Evolutionary conservation across 2,888 invertebrate genomes (phyloP), one percentile per base, ranked within the genome.

Genomic region (Stramonita haemastoma): DNA sequence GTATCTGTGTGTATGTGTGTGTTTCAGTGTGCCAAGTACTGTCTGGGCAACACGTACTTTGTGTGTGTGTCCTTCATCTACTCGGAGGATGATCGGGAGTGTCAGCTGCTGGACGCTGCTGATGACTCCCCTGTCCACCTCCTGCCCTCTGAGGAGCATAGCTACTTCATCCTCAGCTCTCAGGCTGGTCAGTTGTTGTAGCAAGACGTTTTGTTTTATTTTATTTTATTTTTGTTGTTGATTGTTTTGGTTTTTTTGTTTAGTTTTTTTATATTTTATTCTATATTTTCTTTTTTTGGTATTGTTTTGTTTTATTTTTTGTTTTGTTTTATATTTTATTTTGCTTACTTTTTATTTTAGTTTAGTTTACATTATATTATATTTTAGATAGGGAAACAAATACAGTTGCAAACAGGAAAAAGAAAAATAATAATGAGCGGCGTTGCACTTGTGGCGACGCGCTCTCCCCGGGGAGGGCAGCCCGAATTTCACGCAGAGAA

Each of bases 11-110:
- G 57, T 73, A 15, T 29, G 46, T 46, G 1, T 60, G 46, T 46
- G 46, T 46, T 46, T 46, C 46, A 46, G 46, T 46, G 46, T 46
- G 46, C 46, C 46, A 46, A 96, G 84, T 95, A 96, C 32, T 97
- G 97, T 92, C 93, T 97, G 1, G 96, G 97, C 91, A 96, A 96
- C 90, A 96, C 96, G 88, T 95, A 95, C 87, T 97, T 97, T 92
- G 96, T 96, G 4, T 97, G 97, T 93, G 96, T 96, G 92, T 97
- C 97, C 0, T 97, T 97, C 95, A 97, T 97, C 91, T 97, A 97
- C 94, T 96, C 96, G 96, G 79, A 87, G 6, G 97, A 94, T 94
- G 96, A 95, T 11, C 96, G 96, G 84, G 95, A 96, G 34, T 97
- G 97, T 93, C 95, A 97, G 81, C 94, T 97, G 90, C 97, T 97